Conservation (phyloP, 2,888 invertebrate species). For the Hydraecia micacea region DNA sequence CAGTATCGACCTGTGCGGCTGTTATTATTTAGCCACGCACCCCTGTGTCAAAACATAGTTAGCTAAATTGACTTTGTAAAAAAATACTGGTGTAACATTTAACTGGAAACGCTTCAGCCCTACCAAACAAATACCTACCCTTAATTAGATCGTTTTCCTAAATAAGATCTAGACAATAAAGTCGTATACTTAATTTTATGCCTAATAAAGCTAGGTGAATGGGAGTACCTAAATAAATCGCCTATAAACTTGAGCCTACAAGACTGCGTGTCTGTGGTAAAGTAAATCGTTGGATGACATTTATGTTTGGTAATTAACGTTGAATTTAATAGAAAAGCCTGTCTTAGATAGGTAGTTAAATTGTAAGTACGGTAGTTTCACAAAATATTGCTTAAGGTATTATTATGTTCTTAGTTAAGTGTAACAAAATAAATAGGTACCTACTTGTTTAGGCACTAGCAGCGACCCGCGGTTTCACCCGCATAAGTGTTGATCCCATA, state of each 20-base stretch:
- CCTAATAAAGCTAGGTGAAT: conserved; percentile 32
- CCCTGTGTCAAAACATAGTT: no score
- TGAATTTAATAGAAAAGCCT: neutral
- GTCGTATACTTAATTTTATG: conserved; percentile 28
- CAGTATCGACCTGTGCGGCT: no score
- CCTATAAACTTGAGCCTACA: conserved; percentile 24
- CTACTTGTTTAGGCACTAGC: neutral
- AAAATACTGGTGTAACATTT: neutral
- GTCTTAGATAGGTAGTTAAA: neutral
- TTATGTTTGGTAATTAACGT: conserved; percentile 38
- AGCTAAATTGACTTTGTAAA: neutral
- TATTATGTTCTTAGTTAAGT: neutral
- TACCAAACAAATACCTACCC: neutral
- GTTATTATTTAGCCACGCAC: no score
- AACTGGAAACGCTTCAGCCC: neutral
- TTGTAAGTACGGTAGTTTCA: neutral
- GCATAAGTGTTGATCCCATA: no score
- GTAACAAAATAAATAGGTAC: neutral
- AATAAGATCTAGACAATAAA: conserved; percentile 1
- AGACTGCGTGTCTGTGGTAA: conserved; percentile 9
- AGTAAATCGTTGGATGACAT: conserved; percentile 21
- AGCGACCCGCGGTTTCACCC: no score
- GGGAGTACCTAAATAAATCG: conserved; percentile 17
- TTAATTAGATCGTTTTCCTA: conserved; percentile 3
- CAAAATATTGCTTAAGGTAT: no score